Conservation (phyloP, 2,113 vertebrate species). For the Bucco capensis region DNA sequence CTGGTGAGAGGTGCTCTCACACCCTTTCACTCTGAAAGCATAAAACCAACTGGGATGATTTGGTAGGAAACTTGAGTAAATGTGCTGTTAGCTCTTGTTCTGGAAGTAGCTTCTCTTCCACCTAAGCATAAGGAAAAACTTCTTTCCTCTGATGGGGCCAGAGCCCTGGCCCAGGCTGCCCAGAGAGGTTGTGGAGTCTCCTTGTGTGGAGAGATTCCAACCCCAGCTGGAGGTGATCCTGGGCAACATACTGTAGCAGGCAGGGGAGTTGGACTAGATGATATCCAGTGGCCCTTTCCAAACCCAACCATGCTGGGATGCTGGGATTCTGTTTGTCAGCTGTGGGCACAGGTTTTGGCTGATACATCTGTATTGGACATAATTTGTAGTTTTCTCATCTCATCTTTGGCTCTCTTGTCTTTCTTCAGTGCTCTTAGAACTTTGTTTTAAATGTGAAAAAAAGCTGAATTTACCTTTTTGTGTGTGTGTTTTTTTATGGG, state of each 20-base stretch:
- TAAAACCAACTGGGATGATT: not conserved
- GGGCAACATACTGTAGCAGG: too few relatives aligned
- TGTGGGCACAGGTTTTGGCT: not conserved
- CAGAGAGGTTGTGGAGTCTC: too few relatives aligned
- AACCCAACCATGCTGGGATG: too few relatives aligned
- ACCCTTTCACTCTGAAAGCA: too few relatives aligned
- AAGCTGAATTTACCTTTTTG: not conserved
- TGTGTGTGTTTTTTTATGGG: accelerated
- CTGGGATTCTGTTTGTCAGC: accelerated
- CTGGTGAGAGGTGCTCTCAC: accelerated
- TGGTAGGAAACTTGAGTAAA: not conserved
- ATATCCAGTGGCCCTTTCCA: too few relatives aligned
- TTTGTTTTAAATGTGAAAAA: not conserved
- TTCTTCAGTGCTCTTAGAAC: not conserved
- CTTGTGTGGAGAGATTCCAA: too few relatives aligned
- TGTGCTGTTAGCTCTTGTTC: not conserved
- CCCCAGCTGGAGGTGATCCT: too few relatives aligned
- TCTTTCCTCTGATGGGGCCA: too few relatives aligned
- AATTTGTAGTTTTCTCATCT: not conserved
- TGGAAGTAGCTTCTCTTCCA: too few relatives aligned
- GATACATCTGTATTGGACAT: accelerated
- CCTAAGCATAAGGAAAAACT: too few relatives aligned
- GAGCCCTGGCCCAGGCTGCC: too few relatives aligned
- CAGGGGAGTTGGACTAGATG: too few relatives aligned
- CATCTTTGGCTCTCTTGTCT: not conserved